A percentile compares a stretch with the other conserved stretches of the same genome.
Conservation (phyloP, 1,140 invertebrate genomes). For the Platyura marginata region DNA sequence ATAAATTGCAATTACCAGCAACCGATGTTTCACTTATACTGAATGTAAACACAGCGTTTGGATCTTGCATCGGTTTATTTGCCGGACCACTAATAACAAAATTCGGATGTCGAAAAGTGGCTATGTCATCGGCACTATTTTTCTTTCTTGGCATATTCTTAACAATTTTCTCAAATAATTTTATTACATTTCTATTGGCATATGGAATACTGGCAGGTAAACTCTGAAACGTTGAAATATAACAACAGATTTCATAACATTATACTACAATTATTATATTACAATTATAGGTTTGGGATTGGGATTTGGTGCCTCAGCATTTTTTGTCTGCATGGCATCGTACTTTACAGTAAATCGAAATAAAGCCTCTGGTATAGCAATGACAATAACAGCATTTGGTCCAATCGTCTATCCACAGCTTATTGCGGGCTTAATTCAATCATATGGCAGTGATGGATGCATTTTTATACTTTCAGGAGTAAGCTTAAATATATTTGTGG, state of each 20-base stretch:
- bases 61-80: slow-evolving; percentile 37
- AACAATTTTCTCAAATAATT: slow-evolving; percentile 27
- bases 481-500: slow-evolving; percentile 31
- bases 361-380: slow-evolving; percentile 29
- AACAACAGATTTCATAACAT: too few species aligned
- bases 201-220: slow-evolving; percentile 45
- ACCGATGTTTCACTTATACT: slow-evolving; percentile 35
- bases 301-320: too few species aligned
- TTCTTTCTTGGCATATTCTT: slow-evolving; percentile 30
- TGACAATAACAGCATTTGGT: slow-evolving; percentile 31
- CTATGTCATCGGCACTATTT: slow-evolving; percentile 27
- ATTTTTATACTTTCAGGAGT: slow-evolving; percentile 32
- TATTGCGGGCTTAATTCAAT: slow-evolving; percentile 26
- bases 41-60: slow-evolving; percentile 37
- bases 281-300: too few species aligned
- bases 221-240: too few species aligned
- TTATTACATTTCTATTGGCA: slow-evolving; percentile 33
- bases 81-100: slow-evolving; percentile 32
- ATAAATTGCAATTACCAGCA: slow-evolving; percentile 25
- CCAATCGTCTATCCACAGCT: slow-evolving; percentile 28
- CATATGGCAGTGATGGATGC: slow-evolving; percentile 30
- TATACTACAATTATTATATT: too few species aligned
- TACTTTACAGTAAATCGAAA: slow-evolving; percentile 12
- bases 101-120: slow-evolving; percentile 36
- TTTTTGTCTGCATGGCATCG: too few species aligned